Conservation (phyloP, 2,888 invertebrate genomes). For the Macrophya alboannulata region DNA sequence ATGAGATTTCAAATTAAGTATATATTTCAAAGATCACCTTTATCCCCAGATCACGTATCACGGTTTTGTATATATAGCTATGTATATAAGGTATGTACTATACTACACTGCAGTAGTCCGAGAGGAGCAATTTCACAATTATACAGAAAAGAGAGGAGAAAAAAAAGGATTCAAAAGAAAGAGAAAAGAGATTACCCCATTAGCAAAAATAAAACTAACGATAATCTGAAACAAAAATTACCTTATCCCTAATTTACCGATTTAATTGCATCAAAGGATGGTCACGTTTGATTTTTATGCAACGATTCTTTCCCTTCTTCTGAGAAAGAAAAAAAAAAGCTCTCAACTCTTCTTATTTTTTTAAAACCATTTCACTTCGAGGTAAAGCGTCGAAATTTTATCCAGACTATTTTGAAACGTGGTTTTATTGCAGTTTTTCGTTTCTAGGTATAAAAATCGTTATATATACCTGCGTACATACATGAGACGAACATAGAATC, state of each 20-base stretch:
- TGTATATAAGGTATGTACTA: background rate
- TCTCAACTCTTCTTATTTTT: background rate
- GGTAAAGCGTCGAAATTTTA: no score
- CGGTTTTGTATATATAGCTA: background rate
- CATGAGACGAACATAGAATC: conserved; percentile 19
- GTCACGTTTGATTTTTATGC: conserved; percentile 31
- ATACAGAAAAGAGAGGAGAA: background rate
- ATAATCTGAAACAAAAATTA: background rate
- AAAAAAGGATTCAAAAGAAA: background rate
- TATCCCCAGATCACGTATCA: conserved; percentile 63
- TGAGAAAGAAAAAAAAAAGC: background rate
- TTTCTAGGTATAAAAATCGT: background rate
- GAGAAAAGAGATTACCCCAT: background rate
- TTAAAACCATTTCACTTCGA: background rate
- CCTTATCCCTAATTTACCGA: conserved; percentile 32
- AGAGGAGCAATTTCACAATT: background rate
- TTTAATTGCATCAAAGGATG: conserved; percentile 39
- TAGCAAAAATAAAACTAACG: background rate
- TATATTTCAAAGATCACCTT: conserved; percentile 58
- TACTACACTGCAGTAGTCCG: background rate
- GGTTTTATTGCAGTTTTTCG: background rate
- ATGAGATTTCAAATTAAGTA: conserved; percentile 70
- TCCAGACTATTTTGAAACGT: no score
- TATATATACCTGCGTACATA: background rate
- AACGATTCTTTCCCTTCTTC: background rate